These are phyloP conservation scores for Mareca strepera DNA, from an alignment of 2,797 vertebrate genomes.

Conservation along the genomic window DNA sequence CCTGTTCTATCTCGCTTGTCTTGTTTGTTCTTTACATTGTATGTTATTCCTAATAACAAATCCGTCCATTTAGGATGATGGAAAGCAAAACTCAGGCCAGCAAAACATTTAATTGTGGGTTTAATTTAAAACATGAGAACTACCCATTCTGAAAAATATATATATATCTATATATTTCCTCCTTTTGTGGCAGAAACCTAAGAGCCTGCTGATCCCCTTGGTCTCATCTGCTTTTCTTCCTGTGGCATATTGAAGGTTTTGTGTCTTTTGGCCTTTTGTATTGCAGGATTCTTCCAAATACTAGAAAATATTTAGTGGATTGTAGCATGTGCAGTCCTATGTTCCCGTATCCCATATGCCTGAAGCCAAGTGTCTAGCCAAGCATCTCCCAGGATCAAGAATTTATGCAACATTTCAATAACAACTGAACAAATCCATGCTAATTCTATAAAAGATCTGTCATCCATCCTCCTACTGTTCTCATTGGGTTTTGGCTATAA, in stretches of 20 bases:
- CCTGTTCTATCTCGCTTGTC: not conserved
- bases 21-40: not conserved
- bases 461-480: not conserved
- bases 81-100: not conserved
- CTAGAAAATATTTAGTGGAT: constrained; percentile 6
- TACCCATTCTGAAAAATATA: not conserved
- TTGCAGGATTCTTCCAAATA: constrained; percentile 23
- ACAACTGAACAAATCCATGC: constrained; percentile 29
- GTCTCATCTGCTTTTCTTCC: not conserved
- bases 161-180: not conserved
- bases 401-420: not conserved
- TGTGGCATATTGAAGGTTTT: not conserved
- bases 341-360: not conserved
- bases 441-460: constrained; percentile 18
- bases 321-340: not conserved
- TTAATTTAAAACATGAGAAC: not conserved
- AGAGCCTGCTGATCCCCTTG: not conserved
- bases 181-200: not conserved
- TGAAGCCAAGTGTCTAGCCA: not conserved
- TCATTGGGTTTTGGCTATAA: not conserved
- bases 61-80: not conserved
- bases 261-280: constrained; percentile 26
- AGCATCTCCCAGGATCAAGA: not conserved
- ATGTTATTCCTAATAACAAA: not conserved
- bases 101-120: not conserved